Evolutionary conservation across 1,140 invertebrate genomes (phyloP).

Genomic region (Drosophila eugracilis): DNA sequence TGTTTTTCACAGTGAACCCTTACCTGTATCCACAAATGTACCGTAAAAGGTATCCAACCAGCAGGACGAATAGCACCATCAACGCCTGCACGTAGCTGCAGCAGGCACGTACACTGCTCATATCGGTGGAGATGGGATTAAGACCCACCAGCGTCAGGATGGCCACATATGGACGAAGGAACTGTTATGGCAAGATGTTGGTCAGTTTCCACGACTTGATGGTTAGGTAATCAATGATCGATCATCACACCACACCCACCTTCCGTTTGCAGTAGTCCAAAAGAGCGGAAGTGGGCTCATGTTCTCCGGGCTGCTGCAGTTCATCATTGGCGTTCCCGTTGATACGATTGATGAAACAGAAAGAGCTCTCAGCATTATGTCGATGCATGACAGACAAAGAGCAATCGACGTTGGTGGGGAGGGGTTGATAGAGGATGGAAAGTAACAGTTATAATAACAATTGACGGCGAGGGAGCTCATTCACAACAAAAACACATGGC

Average conservation of each 20-base stretch:
- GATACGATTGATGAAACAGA: constrained; percentile 79
- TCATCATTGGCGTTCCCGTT: constrained; percentile 86
- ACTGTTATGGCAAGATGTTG: constrained; percentile 84
- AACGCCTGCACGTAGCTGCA: constrained; percentile 89
- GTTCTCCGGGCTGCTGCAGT: constrained; percentile 87
- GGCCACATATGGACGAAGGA: constrained; percentile 90
- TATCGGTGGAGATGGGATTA: constrained; percentile 88
- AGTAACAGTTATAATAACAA: constrained; percentile 31
- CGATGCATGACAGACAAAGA: constrained; percentile 70
- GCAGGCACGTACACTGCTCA: constrained; percentile 86
- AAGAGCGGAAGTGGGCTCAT: constrained; percentile 90
- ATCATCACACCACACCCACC: constrained; percentile 73
- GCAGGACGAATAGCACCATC: constrained; percentile 88
- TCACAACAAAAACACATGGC: constrained; percentile 57
- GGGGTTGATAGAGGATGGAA: constrained; percentile 5
- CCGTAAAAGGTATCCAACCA: constrained; percentile 90
- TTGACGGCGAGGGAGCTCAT: constrained; percentile 9
- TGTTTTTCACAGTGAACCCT: no score
- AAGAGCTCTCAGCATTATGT: constrained; percentile 77
- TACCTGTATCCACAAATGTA: constrained; percentile 92
- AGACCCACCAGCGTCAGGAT: constrained; percentile 90
- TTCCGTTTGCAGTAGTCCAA: constrained; percentile 92
- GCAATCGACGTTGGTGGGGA: not conserved
- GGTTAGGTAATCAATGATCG: constrained; percentile 7
- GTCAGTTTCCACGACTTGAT: constrained; percentile 8